Percentiles rank a stretch among this genome's conserved stretches.
These are phyloP conservation scores for Seira sanloemensis DNA, from an alignment of 2,888 invertebrate species.

Conservation along the genomic window DNA sequence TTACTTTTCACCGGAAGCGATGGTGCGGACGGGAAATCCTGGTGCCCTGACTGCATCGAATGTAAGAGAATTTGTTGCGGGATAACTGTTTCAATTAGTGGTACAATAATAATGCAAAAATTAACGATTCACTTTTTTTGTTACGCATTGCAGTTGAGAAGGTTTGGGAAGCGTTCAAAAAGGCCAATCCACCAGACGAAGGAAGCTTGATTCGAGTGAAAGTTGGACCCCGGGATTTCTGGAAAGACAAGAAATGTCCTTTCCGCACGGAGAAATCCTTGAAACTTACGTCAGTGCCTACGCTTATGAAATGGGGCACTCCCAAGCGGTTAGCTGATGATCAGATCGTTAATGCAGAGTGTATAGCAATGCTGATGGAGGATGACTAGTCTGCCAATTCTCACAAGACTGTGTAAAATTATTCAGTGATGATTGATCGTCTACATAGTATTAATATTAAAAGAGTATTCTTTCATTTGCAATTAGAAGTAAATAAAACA, in stretches of 20 bases:
- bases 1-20: slow-evolving; percentile 83
- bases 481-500: no score
- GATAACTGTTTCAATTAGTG: no score
- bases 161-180: slow-evolving; percentile 51
- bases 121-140: no score
- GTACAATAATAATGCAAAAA: no score
- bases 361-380: slow-evolving; percentile 88
- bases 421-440: no score
- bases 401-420: no score
- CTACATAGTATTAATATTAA: no score
- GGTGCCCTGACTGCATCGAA: slow-evolving; percentile 92
- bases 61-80: no score
- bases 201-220: slow-evolving; percentile 66
- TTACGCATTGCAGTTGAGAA: slow-evolving; percentile 62
- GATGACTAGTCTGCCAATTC: no score
- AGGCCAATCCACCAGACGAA: slow-evolving; percentile 32
- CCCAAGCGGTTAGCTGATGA: slow-evolving; percentile 87
- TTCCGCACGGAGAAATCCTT: slow-evolving; percentile 87
- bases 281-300: slow-evolving; percentile 87
- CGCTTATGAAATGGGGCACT: slow-evolving; percentile 86
- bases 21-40: slow-evolving; percentile 81
- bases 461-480: no score
- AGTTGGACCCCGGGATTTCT: slow-evolving; percentile 78
- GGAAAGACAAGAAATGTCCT: slow-evolving; percentile 88
- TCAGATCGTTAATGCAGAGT: slow-evolving; percentile 84